Evolutionary conservation across 2,797 vertebrate species (phyloP).

Genomic region (Oryzias sinensis): DNA sequence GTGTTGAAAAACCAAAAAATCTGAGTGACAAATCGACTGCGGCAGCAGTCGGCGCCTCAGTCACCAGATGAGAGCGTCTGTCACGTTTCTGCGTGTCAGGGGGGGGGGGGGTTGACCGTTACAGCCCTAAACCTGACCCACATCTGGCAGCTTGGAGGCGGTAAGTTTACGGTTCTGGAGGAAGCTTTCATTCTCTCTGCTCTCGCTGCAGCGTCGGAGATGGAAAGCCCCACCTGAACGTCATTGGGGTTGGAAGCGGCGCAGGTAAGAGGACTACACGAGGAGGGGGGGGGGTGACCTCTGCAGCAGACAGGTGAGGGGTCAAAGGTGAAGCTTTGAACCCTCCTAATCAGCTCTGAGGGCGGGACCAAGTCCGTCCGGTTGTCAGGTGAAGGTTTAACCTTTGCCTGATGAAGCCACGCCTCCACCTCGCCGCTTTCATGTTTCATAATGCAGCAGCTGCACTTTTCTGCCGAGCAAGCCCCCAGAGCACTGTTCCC

Average conservation of each 20-base stretch:
- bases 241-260: slow-evolving; percentile 89
- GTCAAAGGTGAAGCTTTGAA: slow-evolving; percentile 6
- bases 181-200: slow-evolving; percentile 14
- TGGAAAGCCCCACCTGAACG: slow-evolving; percentile 80
- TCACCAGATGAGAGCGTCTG: slow-evolving; percentile 31
- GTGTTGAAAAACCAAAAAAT: slow-evolving; percentile 25
- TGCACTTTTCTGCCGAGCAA: slow-evolving; percentile 22
- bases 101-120: slow-evolving; percentile 27
- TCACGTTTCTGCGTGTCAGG: slow-evolving; percentile 21
- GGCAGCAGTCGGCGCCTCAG: slow-evolving; percentile 24
- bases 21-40: slow-evolving; percentile 27
- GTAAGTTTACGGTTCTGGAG: slow-evolving; percentile 30
- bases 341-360: slow-evolving; percentile 15
- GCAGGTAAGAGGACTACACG: slow-evolving; percentile 76
- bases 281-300: too few species aligned
- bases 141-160: slow-evolving; percentile 39
- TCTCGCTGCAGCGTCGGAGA: slow-evolving; percentile 79
- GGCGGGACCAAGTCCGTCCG: slow-evolving; percentile 16
- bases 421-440: slow-evolving; percentile 12
- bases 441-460: slow-evolving; percentile 14
- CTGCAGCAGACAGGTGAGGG: slow-evolving; percentile 29
- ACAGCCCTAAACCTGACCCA: slow-evolving; percentile 37
- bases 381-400: slow-evolving; percentile 39
- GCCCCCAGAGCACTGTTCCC: slow-evolving; percentile 27
- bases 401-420: slow-evolving; percentile 15